Conservation (phyloP, 2,888 invertebrate species). For the Lutraria lutraria region DNA sequence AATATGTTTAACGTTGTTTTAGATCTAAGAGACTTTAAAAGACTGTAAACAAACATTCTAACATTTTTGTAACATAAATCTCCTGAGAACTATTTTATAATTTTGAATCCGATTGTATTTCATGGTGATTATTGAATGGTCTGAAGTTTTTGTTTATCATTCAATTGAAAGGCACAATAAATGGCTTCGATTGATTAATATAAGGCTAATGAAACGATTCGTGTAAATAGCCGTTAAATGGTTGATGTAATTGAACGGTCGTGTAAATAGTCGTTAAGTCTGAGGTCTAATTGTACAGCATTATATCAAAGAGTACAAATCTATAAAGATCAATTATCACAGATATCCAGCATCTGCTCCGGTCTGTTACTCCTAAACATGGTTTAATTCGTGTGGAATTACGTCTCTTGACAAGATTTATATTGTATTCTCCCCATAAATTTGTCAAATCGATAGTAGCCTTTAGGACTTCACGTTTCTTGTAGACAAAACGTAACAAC, state of each 20-base stretch:
- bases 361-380: neutral
- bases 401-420: no score
- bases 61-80: no score
- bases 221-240: neutral
- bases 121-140: neutral
- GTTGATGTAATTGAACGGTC: neutral
- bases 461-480: no score
- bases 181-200: neutral
- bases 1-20: neutral
- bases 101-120: constrained; percentile 60
- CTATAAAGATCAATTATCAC: neutral
- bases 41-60: no score
- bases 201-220: neutral
- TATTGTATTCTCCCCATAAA: no score
- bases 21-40: no score
- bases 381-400: no score
- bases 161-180: neutral
- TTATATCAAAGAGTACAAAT: neutral
- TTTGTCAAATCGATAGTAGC: no score
- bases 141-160: neutral
- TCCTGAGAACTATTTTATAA: constrained; percentile 90
- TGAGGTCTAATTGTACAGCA: neutral
- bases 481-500: no score
- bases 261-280: neutral
- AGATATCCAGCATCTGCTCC: neutral